Percentiles rank a stretch among this genome's conserved stretches.
These are phyloP conservation scores for Anoplophora glabripennis DNA, from an alignment of 1,140 invertebrate species.

Conservation along the genomic window DNA sequence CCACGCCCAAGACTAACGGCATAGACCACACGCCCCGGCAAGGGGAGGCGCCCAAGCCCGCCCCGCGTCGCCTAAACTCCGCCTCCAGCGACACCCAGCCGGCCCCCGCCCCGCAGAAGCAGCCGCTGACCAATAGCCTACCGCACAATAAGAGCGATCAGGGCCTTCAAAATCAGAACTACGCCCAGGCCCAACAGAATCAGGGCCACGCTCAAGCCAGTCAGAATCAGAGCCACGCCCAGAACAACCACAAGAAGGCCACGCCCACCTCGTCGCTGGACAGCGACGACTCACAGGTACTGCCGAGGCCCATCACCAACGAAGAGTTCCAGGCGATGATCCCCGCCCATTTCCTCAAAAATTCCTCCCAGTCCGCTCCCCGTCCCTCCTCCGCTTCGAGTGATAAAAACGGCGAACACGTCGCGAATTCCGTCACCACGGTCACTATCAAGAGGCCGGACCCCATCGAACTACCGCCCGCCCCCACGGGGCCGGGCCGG, in stretches of 20 bases:
- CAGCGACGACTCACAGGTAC: slow-evolving; percentile 51
- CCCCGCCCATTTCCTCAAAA: slow-evolving; percentile 75
- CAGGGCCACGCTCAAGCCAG: slow-evolving; percentile 14
- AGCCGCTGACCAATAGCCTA: not conserved
- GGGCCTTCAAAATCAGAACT: slow-evolving; percentile 19
- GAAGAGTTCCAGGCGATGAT: slow-evolving; percentile 93
- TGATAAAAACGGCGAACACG: slow-evolving; percentile 54
- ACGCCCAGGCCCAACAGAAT: slow-evolving; percentile 21
- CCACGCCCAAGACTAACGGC: slow-evolving; percentile 36
- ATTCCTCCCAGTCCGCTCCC: slow-evolving; percentile 35
- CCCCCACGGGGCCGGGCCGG: slow-evolving; percentile 76
- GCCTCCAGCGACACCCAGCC: slow-evolving; percentile 10
- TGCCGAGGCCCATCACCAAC: slow-evolving; percentile 80
- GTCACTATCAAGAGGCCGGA: slow-evolving; percentile 71
- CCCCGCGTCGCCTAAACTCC: slow-evolving; percentile 37
- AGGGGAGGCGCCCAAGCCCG: slow-evolving; percentile 44
- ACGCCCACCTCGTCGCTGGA: slow-evolving; percentile 43
- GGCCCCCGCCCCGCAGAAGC: not conserved
- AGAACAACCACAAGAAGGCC: slow-evolving; percentile 41
- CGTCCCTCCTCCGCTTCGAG: slow-evolving; percentile 33
- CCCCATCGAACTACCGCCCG: slow-evolving; percentile 72
- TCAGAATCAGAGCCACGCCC: slow-evolving; percentile 28
- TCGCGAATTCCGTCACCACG: slow-evolving; percentile 52
- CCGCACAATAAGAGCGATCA: slow-evolving; percentile 32
- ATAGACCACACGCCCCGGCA: slow-evolving; percentile 29